Base-by-base conservation (phyloP, 1,140 invertebrate genomes). In the Pomacea maculata region DNA sequence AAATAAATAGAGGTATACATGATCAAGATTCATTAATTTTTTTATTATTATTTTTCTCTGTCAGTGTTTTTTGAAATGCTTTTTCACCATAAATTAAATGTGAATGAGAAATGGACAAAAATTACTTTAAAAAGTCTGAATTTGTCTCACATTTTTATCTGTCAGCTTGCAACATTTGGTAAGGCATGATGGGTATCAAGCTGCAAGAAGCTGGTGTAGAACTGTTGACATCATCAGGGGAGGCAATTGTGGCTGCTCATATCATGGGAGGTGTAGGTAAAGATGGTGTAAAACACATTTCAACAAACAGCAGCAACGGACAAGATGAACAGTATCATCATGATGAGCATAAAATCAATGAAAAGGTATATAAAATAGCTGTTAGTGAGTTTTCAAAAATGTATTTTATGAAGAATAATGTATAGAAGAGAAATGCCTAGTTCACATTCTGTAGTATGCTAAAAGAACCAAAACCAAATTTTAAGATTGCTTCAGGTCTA, bases 281-380 rank as follows among this genome's bases (percentile, higher is more conserved):
- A 11, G 75, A 68, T 8, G 75, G 34, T 7, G n/a, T 65, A 7
- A 6, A 10, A 14, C 11, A 17, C n/a, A 25, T 63, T 63, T n/a
- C 57, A 11, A 15, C 17, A 29, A 19, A 52, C 45, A 3, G 54
- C 52, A 25, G 34, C 21, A 78, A 74, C 17, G 67, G 65, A 45
- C 67, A 84, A 73, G 78, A 78, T 21, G 86, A 88, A 82, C 84
- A 86, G 34, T 86, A 83, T 79, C 87, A 86, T 71, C 83, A 85
- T 54, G 84, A 86, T 63, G 85, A 86, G 64, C 85, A 85, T 70
- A 82, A 83, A n/a, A 81, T 87, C 73, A 85, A 86, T 74, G 75
- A 86, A 74, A 86, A 86, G 85, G 86, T 88, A 80, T 64, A 29
- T 68, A 74, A 3, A 25, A 45, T 19, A 54, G 68, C n/a, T 71